Base-by-base conservation (phyloP, 2,113 vertebrate species). In the Deroptyus accipitrinus region DNA sequence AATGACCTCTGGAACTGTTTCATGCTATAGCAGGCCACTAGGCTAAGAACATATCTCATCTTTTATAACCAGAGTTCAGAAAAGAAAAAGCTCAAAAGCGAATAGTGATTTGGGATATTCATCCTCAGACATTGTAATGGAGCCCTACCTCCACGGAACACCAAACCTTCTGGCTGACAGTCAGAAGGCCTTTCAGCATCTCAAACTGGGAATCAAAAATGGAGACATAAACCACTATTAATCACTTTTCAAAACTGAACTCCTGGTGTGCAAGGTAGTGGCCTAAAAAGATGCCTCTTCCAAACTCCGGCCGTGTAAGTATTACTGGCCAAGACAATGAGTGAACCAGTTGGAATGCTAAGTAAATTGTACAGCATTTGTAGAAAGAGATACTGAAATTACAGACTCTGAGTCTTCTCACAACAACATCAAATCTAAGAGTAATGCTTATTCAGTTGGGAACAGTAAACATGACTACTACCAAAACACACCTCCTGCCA, bases 401-500 rank as follows among this genome's bases (percentile, higher is more conserved):
- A 81, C 42, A 63, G 72, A 67, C 63, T 87, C 2, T 68, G 73
- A 90, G 28, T 64, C 37, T 90, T 90, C 83, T 86, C 30, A 70
- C 42, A 92, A 70, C 25, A 64, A 75, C 42, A 42, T 61, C 1
- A 1, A 78, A 83, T 75, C 17, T 81, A 70, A 88, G 30, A 88
- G 30, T 81, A 86, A 88, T 52, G 39, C 69, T 83, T 80, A 68
- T 88, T 95, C 64, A 72, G 33, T 62, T 90, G 80, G 76, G 73
- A 93, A 86, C n/a, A 78, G 61, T 90, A 96, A 93, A 93, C 90
- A 88, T 64, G 67, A 67, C 67, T 80, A 46, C 78, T 86, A 85
- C 51, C 75, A 94, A 91, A 96, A 93, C 72, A 87, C 54, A 86
- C 41, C 23, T 94, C 55, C 68, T 90, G 68, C 46, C 84, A 95